Evolutionary conservation across 2,888 invertebrate genomes (phyloP).

Genomic region (Eucriotettix oculatus): DNA sequence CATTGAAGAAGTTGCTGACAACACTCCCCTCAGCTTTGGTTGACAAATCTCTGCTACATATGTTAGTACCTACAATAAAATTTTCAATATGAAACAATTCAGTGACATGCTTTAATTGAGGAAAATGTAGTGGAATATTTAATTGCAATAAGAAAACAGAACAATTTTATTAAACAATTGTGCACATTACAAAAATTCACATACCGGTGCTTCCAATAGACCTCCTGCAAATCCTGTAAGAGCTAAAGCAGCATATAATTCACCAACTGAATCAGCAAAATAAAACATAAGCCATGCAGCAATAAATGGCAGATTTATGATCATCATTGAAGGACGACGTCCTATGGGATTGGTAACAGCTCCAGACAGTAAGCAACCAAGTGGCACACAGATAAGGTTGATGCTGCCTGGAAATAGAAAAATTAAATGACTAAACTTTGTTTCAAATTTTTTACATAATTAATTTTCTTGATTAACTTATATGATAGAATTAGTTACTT

Average conservation of each 20-base stretch:
- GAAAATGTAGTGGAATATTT: too few species aligned
- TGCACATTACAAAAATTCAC: too few species aligned
- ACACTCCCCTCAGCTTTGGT: constrained; percentile 56
- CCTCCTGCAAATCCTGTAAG: constrained; percentile 63
- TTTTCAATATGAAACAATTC: too few species aligned
- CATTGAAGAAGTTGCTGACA: constrained; percentile 58
- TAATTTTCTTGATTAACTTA: background rate
- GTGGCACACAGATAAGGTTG: constrained; percentile 52
- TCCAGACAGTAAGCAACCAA: constrained; percentile 63
- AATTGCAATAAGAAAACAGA: too few species aligned
- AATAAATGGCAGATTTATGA: constrained; percentile 56
- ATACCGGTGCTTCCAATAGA: constrained; percentile 62
- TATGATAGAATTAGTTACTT: background rate
- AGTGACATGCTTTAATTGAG: too few species aligned
- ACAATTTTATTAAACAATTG: too few species aligned
- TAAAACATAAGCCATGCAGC: constrained; percentile 58
- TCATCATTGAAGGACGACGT: constrained; percentile 56
- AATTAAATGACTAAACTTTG: background rate
- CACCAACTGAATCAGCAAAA: constrained; percentile 40
- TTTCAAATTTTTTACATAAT: background rate
- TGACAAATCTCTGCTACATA: constrained; percentile 74
- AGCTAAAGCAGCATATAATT: constrained; percentile 51
- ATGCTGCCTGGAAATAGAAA: constrained; percentile 40
- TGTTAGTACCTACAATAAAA: constrained; percentile 10
- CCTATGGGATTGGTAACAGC: constrained; percentile 53